Percentiles rank a stretch among this genome's conserved stretches.
Evolutionary conservation across 2,113 vertebrate genomes (phyloP).

Genomic region (Porphyrio hochstetteri): DNA sequence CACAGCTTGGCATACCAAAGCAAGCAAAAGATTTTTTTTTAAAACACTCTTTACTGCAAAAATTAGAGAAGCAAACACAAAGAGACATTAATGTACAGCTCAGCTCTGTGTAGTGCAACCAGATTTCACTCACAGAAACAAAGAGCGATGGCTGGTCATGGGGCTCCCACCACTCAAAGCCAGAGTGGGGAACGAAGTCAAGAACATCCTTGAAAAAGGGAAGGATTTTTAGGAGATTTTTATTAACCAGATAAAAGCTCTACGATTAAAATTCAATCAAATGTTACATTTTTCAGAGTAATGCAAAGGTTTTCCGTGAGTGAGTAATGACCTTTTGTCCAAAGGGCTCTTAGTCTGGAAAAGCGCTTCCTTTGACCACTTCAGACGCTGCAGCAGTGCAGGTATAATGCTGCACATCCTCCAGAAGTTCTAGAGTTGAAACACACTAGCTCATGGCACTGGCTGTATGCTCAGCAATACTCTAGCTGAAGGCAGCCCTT

Average conservation of each 20-base stretch:
- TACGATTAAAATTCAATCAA: background rate
- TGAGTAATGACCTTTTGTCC: background rate
- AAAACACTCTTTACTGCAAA: background rate
- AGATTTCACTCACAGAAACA: background rate
- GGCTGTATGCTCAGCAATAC: background rate
- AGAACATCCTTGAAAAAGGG: background rate
- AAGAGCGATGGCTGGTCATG: background rate
- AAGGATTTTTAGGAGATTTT: background rate
- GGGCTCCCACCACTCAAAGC: background rate
- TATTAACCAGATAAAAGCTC: background rate
- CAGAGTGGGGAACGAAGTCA: background rate
- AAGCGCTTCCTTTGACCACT: background rate
- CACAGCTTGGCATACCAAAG: background rate
- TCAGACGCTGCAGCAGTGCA: background rate
- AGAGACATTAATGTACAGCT: background rate
- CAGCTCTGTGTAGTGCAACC: background rate
- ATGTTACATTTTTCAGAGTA: background rate
- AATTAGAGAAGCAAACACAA: background rate
- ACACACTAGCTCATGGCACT: background rate
- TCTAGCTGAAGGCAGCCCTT: background rate
- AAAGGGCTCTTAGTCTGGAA: background rate
- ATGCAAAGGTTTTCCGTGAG: background rate
- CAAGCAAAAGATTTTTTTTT: background rate
- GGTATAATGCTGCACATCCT: rapidly evolving
- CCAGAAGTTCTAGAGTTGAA: background rate